Evolutionary conservation across 2,113 vertebrate species (phyloP).

Genomic region (Boleophthalmus pectinirostris): DNA sequence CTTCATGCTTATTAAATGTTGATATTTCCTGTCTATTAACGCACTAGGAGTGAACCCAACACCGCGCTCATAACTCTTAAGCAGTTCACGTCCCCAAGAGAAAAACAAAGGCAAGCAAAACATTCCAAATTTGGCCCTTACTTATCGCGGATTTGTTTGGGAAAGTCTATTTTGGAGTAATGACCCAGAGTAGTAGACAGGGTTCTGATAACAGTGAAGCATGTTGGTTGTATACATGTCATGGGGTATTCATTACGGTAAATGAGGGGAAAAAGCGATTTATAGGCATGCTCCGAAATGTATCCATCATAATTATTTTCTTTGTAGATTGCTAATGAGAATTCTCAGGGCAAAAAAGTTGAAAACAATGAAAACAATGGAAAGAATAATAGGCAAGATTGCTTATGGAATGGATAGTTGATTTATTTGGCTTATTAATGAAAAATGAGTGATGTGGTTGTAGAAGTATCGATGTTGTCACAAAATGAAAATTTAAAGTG

Average conservation of each 20-base stretch:
- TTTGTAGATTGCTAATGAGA: background rate
- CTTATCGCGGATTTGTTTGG: constrained; percentile 57
- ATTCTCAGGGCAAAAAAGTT: background rate
- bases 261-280: background rate
- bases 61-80: constrained; percentile 33
- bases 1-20: constrained; percentile 17
- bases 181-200: constrained; percentile 54
- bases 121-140: constrained; percentile 51
- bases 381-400: background rate
- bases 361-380: background rate
- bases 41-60: constrained; percentile 12
- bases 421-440: background rate
- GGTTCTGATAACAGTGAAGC: constrained; percentile 40
- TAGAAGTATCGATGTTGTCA: too few relatives aligned
- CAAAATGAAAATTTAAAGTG: too few relatives aligned
- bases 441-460: background rate
- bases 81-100: constrained; percentile 19
- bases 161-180: constrained; percentile 47
- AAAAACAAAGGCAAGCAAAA: constrained; percentile 34
- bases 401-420: background rate
- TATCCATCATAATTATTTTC: background rate
- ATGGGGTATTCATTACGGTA: background rate
- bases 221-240: constrained; percentile 32
- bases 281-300: background rate
- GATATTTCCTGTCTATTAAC: constrained; percentile 38